phyloP scores from a whole-genome alignment of 2,888 invertebrate genomes.

The Tenthredo livida region DNA sequence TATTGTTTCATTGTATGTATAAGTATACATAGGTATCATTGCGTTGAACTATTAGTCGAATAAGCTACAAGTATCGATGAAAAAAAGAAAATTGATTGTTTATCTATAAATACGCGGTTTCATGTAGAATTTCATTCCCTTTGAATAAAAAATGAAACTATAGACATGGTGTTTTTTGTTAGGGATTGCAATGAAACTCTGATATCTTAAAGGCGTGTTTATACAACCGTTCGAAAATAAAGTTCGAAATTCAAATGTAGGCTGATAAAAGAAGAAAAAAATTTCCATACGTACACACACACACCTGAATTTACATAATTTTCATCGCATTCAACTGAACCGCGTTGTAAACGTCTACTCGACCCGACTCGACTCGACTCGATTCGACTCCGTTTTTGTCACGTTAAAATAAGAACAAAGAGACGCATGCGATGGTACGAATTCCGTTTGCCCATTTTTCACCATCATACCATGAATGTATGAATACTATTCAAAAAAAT shows the following conservation, averaged over 20 bases:
- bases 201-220: not conserved
- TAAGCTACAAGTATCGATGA: not conserved
- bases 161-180: not conserved
- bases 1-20: not conserved
- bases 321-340: slow-evolving; percentile 2
- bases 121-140: not conserved
- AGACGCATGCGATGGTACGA: slow-evolving; percentile 11
- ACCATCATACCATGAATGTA: slow-evolving; percentile 40
- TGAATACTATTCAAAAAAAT: slow-evolving; percentile 46
- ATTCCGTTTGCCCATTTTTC: slow-evolving; percentile 37
- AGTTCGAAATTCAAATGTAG: slow-evolving; percentile 11
- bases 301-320: slow-evolving; percentile 20
- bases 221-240: not conserved
- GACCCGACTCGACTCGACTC: not conserved
- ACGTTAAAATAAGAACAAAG: slow-evolving; percentile 27
- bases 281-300: slow-evolving; percentile 20
- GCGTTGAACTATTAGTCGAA: not conserved
- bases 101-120: not conserved
- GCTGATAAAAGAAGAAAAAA: not conserved
- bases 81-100: not conserved
- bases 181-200: not conserved
- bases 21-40: not conserved
- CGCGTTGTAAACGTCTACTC: not conserved
- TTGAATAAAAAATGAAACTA: not conserved
- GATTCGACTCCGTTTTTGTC: not conserved